Evolutionary conservation across 2,113 vertebrate species (phyloP).

Genomic region (Hystrix cristata): DNA sequence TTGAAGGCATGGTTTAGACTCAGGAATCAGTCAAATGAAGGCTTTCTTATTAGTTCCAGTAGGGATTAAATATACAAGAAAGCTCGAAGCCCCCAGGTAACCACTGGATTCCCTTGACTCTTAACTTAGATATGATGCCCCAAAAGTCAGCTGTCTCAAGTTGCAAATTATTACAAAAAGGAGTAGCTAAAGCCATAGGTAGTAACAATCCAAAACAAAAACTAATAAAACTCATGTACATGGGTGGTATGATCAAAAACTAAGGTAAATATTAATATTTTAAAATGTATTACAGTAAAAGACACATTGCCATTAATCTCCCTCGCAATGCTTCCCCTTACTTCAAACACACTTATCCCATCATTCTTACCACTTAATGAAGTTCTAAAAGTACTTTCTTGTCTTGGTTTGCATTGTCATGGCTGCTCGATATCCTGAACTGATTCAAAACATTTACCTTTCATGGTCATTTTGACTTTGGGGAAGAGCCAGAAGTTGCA

Average conservation of each 20-base stretch:
- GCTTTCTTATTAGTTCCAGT: background rate
- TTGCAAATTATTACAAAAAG: background rate
- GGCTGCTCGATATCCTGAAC: background rate
- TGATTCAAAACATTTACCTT: background rate
- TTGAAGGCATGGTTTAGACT: background rate
- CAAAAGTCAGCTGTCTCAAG: background rate
- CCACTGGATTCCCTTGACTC: background rate
- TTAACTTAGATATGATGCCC: background rate
- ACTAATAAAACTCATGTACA: background rate
- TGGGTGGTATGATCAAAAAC: background rate
- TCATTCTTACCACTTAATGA: background rate
- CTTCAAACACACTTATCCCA: background rate
- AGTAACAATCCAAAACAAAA: slow-evolving; percentile 23
- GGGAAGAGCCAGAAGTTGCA: background rate
- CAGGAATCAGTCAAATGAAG: background rate
- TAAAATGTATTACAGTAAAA: background rate
- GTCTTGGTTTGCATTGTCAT: background rate
- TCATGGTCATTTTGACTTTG: background rate
- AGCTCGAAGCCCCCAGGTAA: background rate
- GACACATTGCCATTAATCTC: background rate
- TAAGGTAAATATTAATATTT: background rate
- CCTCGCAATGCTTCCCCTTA: background rate
- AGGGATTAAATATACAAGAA: background rate
- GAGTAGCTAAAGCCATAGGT: background rate
- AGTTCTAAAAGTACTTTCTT: background rate